Evolutionary conservation across 2,888 invertebrate genomes (phyloP).

Genomic region (Julus scandinavius): DNA sequence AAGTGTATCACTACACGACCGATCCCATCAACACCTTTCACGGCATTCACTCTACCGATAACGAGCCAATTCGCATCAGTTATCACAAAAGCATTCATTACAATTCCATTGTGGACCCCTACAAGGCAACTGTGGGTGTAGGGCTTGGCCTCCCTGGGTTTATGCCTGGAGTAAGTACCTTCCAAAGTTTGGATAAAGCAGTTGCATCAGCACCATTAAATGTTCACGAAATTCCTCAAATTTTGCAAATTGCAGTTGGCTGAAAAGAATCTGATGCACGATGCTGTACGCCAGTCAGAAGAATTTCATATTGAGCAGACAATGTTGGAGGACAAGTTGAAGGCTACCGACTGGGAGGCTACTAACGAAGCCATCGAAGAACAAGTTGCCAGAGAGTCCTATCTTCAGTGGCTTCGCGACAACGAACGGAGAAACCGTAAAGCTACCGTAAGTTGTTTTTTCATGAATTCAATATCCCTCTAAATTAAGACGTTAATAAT

Average conservation of each 20-base stretch:
- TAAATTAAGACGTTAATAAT: not conserved
- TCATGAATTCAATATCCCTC: not conserved
- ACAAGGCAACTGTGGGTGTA: constrained; percentile 81
- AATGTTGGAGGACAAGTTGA: constrained; percentile 89
- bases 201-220: not conserved
- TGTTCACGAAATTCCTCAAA: not conserved
- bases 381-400: constrained; percentile 86
- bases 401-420: constrained; percentile 80
- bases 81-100: constrained; percentile 89
- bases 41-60: constrained; percentile 78
- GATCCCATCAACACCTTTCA: constrained; percentile 89
- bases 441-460: constrained; percentile 64
- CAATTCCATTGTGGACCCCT: constrained; percentile 87
- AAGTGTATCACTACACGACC: constrained; percentile 82
- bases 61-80: constrained; percentile 82
- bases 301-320: constrained; percentile 84
- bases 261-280: constrained; percentile 76
- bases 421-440: constrained; percentile 70
- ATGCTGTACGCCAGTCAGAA: constrained; percentile 81
- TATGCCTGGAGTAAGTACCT: constrained; percentile 72
- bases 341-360: constrained; percentile 91
- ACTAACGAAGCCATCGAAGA: constrained; percentile 91
- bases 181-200: not conserved
- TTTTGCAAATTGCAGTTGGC: constrained; percentile 68
- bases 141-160: constrained; percentile 85